Evolutionary conservation across 2,888 invertebrate genomes (phyloP).

Genomic region (Apamea epomidion): DNA sequence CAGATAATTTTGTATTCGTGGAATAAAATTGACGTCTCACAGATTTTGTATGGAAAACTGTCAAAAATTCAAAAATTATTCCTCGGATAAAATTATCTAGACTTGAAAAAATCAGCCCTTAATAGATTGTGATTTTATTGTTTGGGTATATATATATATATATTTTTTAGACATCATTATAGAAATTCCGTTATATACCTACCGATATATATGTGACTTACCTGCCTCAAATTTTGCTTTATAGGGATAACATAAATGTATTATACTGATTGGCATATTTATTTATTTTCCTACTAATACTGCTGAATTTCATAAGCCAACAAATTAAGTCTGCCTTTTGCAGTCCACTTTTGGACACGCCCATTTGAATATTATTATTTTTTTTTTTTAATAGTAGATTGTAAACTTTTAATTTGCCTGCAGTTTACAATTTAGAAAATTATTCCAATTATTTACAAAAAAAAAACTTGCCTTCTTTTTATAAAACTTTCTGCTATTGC

Average conservation of each 20-base stretch:
- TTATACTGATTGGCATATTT: conserved; percentile 4
- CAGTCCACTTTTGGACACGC: conserved; percentile 1
- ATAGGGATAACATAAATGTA: neutral
- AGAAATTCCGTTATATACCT: neutral
- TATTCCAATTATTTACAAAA: no score
- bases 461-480: neutral
- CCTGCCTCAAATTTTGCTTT: conserved; percentile 6
- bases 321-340: neutral
- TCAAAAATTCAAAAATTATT: no score
- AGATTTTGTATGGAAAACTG: no score
- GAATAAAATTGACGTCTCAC: no score
- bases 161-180: neutral
- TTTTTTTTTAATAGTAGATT: neutral
- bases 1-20: no score
- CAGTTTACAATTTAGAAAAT: neutral
- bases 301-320: neutral
- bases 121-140: neutral
- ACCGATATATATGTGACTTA: conserved; percentile 11
- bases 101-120: no score
- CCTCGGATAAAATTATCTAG: no score
- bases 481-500: neutral
- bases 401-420: neutral
- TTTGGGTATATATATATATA: neutral
- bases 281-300: conserved; percentile 23
- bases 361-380: neutral